Percentiles rank a stretch among this genome's conserved stretches.
phyloP scores from a whole-genome alignment of 2,797 vertebrate genomes.

The Buceros bicornis region DNA sequence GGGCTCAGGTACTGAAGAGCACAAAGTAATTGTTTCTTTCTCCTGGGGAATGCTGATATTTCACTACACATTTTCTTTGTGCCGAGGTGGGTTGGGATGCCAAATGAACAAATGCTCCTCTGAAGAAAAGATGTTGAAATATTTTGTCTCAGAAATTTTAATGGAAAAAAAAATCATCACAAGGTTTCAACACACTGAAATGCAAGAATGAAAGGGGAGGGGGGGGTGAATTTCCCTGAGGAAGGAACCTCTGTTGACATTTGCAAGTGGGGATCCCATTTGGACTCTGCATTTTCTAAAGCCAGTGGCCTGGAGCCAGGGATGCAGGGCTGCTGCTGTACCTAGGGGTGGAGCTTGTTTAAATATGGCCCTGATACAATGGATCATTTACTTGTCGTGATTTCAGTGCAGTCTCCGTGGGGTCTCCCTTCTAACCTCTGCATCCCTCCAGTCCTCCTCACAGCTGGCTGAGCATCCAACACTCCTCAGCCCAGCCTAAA shows the following conservation, averaged over 20 bases:
- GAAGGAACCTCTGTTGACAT: background rate
- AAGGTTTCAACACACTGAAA: background rate
- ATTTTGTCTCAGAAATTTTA: background rate
- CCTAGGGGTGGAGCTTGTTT: background rate
- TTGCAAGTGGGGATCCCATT: background rate
- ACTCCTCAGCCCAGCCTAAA: background rate
- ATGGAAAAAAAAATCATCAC: background rate
- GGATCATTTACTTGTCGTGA: background rate
- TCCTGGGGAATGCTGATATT: slow-evolving; percentile 1
- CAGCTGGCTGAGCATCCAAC: background rate
- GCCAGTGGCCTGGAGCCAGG: background rate
- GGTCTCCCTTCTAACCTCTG: background rate
- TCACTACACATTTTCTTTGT: background rate
- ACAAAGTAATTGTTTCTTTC: slow-evolving; percentile 15
- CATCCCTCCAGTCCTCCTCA: background rate
- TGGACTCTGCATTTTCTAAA: slow-evolving; percentile 1
- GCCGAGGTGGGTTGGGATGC: background rate
- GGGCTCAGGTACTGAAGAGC: background rate
- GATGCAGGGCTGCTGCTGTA: background rate
- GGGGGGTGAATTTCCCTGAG: background rate
- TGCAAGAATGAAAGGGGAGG: background rate
- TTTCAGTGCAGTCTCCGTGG: background rate
- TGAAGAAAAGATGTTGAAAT: background rate
- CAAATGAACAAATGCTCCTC: slow-evolving; percentile 8
- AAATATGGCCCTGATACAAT: background rate